Evolutionary conservation across 2,113 vertebrate species (phyloP).

Genomic region (Malurus cyaneus): DNA sequence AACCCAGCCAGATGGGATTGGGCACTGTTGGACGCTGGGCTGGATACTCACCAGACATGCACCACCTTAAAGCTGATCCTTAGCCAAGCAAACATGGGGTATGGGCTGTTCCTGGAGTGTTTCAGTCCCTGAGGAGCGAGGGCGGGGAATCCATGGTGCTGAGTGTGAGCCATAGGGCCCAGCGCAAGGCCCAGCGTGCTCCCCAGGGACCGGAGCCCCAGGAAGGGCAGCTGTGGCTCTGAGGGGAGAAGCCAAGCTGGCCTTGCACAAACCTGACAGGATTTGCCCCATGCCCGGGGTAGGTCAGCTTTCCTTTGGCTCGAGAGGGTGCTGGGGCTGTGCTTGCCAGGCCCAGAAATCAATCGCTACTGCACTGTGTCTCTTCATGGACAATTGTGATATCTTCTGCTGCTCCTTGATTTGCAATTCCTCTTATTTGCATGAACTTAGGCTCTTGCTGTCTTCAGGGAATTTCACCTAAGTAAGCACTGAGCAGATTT

Average conservation of each 20-base stretch:
- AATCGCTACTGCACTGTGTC: background rate
- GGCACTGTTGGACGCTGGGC: fast-evolving
- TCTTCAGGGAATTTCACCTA: background rate
- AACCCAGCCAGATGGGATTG: background rate
- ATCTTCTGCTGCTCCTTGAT: background rate
- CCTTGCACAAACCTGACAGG: background rate
- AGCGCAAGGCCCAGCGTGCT: background rate
- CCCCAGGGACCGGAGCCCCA: background rate
- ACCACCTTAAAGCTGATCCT: background rate
- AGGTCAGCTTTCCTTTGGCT: background rate
- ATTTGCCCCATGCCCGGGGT: background rate
- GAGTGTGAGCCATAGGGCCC: fast-evolving
- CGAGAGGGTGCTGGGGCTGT: background rate
- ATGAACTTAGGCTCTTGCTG: background rate
- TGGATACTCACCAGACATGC: background rate
- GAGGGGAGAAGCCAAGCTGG: background rate
- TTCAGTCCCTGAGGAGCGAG: background rate
- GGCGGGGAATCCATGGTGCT: fast-evolving
- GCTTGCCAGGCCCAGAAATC: background rate
- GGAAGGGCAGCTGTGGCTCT: background rate
- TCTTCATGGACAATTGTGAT: background rate
- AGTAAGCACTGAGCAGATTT: background rate
- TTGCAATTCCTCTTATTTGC: background rate
- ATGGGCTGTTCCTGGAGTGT: background rate
- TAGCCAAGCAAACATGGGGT: background rate